phyloP scores from a whole-genome alignment of 2,113 vertebrate species.

The Nannobrachium achirus region DNA sequence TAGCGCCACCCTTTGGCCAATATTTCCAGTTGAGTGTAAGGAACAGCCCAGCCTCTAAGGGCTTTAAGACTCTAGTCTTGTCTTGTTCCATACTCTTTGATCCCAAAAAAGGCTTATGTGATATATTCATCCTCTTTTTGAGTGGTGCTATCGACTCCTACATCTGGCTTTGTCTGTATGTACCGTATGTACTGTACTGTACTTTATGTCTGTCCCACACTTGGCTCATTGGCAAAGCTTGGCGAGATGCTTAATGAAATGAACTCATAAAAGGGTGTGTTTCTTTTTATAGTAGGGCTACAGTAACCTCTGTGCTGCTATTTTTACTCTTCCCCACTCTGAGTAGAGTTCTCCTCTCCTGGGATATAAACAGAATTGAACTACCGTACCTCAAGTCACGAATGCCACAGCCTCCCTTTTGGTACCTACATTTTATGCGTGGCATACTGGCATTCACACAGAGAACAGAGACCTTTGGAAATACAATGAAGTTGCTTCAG shows the following conservation, averaged over 20 bases:
- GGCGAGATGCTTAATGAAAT: too few species aligned
- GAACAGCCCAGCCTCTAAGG: too few species aligned
- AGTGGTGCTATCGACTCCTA: too few species aligned
- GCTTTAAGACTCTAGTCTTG: too few species aligned
- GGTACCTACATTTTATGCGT: neutral
- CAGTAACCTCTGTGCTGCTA: slow-evolving; percentile 23
- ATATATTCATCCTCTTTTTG: slow-evolving; percentile 8
- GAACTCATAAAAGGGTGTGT: too few species aligned
- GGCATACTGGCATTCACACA: slow-evolving; percentile 29
- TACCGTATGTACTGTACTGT: too few species aligned
- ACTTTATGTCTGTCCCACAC: too few species aligned
- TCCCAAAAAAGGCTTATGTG: neutral
- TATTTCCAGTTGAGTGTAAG: too few species aligned
- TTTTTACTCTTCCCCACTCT: slow-evolving; percentile 48
- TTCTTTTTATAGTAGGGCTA: too few species aligned
- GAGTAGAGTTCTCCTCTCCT: slow-evolving; percentile 49
- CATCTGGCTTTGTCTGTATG: too few species aligned
- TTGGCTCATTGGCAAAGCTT: too few species aligned
- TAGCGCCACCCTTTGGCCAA: too few species aligned
- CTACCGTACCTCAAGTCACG: slow-evolving; percentile 44
- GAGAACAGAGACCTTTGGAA: neutral
- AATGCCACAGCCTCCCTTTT: slow-evolving; percentile 19
- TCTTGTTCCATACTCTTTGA: neutral
- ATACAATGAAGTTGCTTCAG: slow-evolving; percentile 3
- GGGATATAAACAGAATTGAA: slow-evolving; percentile 42